Evolutionary conservation across 2,797 vertebrate species (phyloP).

Genomic region (Notolepis coatsorum): DNA sequence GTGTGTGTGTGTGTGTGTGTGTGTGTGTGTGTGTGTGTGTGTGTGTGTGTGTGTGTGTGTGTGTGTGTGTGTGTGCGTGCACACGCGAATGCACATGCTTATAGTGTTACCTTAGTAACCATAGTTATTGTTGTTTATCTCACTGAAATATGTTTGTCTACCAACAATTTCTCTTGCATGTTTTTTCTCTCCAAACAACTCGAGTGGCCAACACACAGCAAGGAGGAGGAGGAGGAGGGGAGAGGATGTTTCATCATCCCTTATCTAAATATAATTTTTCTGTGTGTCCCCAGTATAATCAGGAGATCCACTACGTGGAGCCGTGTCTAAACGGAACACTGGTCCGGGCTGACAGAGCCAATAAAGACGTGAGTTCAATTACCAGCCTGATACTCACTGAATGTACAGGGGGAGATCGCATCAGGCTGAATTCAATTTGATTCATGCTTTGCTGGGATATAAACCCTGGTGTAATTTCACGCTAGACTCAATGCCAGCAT

Average conservation of each 20-base stretch:
- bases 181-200: neutral
- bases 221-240: too few species aligned
- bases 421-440: slow-evolving; percentile 19
- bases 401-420: neutral
- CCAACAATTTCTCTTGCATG: neutral
- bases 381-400: slow-evolving; percentile 17
- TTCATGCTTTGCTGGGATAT: too few species aligned
- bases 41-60: neutral
- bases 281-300: slow-evolving; percentile 88
- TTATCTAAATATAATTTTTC: slow-evolving; percentile 12
- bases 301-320: slow-evolving; percentile 96
- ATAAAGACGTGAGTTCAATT: slow-evolving; percentile 91
- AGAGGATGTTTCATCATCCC: neutral
- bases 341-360: slow-evolving; percentile 94
- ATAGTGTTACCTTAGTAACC: neutral
- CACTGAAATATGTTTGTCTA: neutral
- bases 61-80: neutral
- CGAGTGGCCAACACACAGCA: neutral
- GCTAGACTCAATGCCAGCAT: too few species aligned
- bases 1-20: neutral
- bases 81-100: too few species aligned
- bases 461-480: too few species aligned
- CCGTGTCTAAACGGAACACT: slow-evolving; percentile 96
- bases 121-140: neutral
- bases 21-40: neutral